Conservation (phyloP, 1,140 invertebrate genomes). For the Psix sp. region DNA sequence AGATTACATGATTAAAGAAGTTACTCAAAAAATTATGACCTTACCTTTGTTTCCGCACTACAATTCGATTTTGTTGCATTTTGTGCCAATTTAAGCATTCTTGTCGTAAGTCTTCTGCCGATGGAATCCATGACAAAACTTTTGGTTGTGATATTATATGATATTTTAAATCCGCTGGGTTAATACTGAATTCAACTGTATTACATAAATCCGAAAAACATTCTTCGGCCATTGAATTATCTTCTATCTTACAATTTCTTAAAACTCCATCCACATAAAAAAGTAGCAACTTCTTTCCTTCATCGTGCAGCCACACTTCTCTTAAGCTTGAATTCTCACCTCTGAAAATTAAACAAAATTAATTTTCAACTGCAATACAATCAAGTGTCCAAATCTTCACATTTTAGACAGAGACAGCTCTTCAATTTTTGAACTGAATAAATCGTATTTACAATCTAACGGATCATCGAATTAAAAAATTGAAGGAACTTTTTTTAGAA, state of each 20-base stretch:
- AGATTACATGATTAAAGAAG: no score
- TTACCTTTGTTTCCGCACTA: slow-evolving; percentile 62
- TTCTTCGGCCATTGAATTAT: slow-evolving; percentile 28
- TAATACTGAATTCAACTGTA: slow-evolving; percentile 24
- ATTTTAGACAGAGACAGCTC: not conserved
- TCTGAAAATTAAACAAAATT: slow-evolving; percentile 50
- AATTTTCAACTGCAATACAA: not conserved
- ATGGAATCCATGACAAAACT: slow-evolving; percentile 64
- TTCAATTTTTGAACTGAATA: not conserved
- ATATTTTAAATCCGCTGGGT: slow-evolving; percentile 46
- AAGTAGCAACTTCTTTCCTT: slow-evolving; percentile 74
- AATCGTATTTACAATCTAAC: slow-evolving; percentile 7
- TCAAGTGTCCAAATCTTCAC: not conserved
- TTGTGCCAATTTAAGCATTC: slow-evolving; percentile 58
- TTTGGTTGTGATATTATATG: slow-evolving; percentile 44
- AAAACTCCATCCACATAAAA: slow-evolving; percentile 72
- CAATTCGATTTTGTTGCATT: slow-evolving; percentile 50
- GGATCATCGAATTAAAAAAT: slow-evolving; percentile 26
- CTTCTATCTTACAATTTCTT: slow-evolving; percentile 67
- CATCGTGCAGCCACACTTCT: slow-evolving; percentile 75
- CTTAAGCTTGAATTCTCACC: slow-evolving; percentile 67
- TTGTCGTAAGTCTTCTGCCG: slow-evolving; percentile 54
- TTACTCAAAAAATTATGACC: not conserved
- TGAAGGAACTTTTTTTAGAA: slow-evolving; percentile 18
- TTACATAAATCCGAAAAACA: slow-evolving; percentile 39